Percentiles rank a stretch among this genome's conserved stretches.
Conservation (phyloP, 2,888 invertebrate species). For the Caenorhabditis doughertyi region DNA sequence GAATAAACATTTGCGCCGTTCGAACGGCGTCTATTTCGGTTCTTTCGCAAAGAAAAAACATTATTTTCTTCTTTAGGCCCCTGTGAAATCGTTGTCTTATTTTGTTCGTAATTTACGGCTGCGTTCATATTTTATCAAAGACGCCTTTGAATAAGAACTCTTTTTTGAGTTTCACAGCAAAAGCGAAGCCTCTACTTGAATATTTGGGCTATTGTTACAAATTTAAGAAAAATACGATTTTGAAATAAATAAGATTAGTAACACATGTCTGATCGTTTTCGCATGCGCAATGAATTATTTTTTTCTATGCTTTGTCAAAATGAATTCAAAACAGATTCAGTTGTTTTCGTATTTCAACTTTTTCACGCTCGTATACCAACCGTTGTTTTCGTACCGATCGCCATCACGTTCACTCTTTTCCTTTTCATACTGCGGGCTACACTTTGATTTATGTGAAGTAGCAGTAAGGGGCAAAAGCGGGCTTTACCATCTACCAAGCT, state of each 20-base stretch:
- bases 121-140: too few relatives aligned
- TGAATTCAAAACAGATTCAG: not conserved
- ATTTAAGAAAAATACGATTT: not conserved
- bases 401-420: slow-evolving; percentile 17
- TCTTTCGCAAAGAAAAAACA: not conserved
- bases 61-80: not conserved
- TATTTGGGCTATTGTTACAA: too few relatives aligned
- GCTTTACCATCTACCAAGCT: slow-evolving; percentile 51
- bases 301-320: not conserved
- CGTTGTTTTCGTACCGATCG: slow-evolving; percentile 8
- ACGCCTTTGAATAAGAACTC: too few relatives aligned
- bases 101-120: too few relatives aligned
- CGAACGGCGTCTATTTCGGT: slow-evolving; percentile 4
- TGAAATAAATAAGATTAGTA: not conserved
- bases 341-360: not conserved
- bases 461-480: slow-evolving; percentile 17
- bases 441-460: slow-evolving; percentile 55
- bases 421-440: slow-evolving; percentile 1
- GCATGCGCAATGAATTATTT: not conserved
- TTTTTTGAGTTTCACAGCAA: too few relatives aligned
- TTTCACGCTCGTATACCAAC: not conserved
- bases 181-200: too few relatives aligned
- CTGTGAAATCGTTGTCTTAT: too few relatives aligned
- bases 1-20: slow-evolving; percentile 38
- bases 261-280: slow-evolving; percentile 15